These are phyloP conservation scores for Synergus gifuensis DNA, from an alignment of 2,888 invertebrate species.

Conservation along the genomic window DNA sequence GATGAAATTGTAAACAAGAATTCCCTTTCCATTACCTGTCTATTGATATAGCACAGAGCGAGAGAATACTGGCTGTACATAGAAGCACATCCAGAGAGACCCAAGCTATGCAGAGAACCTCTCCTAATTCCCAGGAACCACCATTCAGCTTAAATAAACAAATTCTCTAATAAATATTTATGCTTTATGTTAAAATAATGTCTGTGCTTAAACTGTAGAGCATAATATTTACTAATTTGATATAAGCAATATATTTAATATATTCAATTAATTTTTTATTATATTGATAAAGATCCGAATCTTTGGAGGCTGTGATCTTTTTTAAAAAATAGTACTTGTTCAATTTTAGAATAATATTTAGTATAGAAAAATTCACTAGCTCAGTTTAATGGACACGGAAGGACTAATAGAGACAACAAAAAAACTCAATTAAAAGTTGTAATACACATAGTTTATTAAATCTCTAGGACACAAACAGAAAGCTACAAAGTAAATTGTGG, in stretches of 20 bases:
- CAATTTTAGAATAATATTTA: no score
- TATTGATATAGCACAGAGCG: conserved; percentile 94
- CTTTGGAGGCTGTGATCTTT: background rate
- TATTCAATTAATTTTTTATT: background rate
- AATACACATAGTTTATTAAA: no score
- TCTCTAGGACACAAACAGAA: no score
- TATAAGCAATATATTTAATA: background rate
- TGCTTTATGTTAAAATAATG: background rate
- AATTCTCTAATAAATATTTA: background rate
- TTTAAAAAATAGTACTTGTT: no score
- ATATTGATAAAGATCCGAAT: background rate
- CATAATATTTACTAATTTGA: background rate
- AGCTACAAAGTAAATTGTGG: no score
- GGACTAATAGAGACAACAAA: no score
- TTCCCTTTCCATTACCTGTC: conserved; percentile 80
- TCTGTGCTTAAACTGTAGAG: background rate
- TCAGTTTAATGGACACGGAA: no score
- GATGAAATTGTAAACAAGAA: conserved; percentile 49
- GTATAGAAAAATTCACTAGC: no score
- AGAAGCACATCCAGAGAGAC: conserved; percentile 95
- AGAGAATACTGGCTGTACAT: conserved; percentile 95
- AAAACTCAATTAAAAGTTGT: no score
- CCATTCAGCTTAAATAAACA: conserved; percentile 68
- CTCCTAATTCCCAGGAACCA: conserved; percentile 94
- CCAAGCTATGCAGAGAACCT: conserved; percentile 94